A percentile compares a stretch with the other conserved stretches of the same genome.
Conservation (phyloP, 2,888 invertebrate genomes). For the Drosophila incognita region DNA sequence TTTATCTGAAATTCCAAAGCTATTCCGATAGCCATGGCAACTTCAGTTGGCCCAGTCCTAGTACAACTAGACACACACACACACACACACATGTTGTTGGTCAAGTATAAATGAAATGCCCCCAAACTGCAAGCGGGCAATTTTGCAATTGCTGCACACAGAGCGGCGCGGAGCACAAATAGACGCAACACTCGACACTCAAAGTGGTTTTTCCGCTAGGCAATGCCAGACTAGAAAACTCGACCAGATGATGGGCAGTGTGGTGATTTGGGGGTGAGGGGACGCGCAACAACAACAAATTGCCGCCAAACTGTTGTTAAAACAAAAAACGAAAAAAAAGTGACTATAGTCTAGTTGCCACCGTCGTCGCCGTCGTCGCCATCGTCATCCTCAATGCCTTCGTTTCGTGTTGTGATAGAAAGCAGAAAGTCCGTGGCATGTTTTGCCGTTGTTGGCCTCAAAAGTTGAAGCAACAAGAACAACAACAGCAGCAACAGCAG, state of each 20-base stretch:
- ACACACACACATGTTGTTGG: not conserved
- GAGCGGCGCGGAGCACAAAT: slow-evolving; percentile 30
- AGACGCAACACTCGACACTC: slow-evolving; percentile 43
- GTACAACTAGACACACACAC: not conserved
- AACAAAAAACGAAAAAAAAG: slow-evolving; percentile 33
- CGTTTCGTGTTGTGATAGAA: slow-evolving; percentile 52
- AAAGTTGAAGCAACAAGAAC: slow-evolving; percentile 44
- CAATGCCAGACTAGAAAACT: slow-evolving; percentile 17
- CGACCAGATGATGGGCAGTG: not conserved
- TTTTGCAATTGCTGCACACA: slow-evolving; percentile 47
- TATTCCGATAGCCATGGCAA: slow-evolving; percentile 11
- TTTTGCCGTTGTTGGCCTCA: slow-evolving; percentile 57
- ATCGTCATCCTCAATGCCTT: slow-evolving; percentile 42
- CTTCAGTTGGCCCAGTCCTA: slow-evolving; percentile 16
- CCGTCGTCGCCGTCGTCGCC: slow-evolving; percentile 13
- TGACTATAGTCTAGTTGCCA: slow-evolving; percentile 50
- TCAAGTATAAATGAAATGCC: slow-evolving; percentile 18
- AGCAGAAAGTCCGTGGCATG: slow-evolving; percentile 66
- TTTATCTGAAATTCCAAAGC: slow-evolving; percentile 19
- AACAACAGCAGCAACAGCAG: slow-evolving; percentile 13
- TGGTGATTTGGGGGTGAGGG: not conserved
- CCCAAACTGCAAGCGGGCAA: slow-evolving; percentile 40
- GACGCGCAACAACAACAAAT: slow-evolving; percentile 21
- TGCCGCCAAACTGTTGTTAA: slow-evolving; percentile 50
- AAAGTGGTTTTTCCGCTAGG: slow-evolving; percentile 58